These are phyloP conservation scores for Spisula subtruncata DNA, from an alignment of 2,888 invertebrate species.

Conservation along the genomic window DNA sequence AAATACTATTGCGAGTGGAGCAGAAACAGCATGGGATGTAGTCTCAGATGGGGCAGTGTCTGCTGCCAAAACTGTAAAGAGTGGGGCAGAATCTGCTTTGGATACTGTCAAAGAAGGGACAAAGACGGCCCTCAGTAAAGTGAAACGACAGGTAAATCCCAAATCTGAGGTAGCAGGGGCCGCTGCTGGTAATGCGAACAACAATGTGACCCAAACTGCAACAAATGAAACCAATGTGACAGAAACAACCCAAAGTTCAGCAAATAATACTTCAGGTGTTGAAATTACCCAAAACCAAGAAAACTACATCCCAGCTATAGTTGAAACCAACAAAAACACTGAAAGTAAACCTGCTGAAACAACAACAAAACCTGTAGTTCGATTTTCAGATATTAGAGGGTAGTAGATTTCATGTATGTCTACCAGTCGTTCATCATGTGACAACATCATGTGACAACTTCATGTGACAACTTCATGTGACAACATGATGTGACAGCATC, in stretches of 20 bases:
- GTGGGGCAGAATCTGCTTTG: slow-evolving; percentile 12
- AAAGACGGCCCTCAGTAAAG: neutral
- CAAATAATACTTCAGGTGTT: neutral
- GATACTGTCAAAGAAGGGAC: slow-evolving; percentile 16
- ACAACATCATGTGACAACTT: too few species aligned
- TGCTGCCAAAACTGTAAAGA: neutral
- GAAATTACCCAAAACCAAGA: neutral
- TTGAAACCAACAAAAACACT: too few species aligned
- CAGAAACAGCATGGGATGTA: slow-evolving; percentile 16
- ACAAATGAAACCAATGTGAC: neutral
- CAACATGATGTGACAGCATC: too few species aligned
- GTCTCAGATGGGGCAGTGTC: neutral
- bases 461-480: too few species aligned
- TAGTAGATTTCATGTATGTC: neutral
- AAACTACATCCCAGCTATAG: neutral
- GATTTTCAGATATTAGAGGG: neutral
- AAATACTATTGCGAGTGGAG: neutral
- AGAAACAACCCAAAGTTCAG: neutral
- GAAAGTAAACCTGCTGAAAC: neutral
- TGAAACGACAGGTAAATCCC: neutral
- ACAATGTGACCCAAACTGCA: neutral
- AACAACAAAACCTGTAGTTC: neutral
- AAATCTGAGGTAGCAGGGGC: neutral
- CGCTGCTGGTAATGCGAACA: neutral
- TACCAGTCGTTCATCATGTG: neutral